These are phyloP conservation scores for Avahi laniger DNA, from an alignment of 2,797 vertebrate genomes.

Conservation along the genomic window DNA sequence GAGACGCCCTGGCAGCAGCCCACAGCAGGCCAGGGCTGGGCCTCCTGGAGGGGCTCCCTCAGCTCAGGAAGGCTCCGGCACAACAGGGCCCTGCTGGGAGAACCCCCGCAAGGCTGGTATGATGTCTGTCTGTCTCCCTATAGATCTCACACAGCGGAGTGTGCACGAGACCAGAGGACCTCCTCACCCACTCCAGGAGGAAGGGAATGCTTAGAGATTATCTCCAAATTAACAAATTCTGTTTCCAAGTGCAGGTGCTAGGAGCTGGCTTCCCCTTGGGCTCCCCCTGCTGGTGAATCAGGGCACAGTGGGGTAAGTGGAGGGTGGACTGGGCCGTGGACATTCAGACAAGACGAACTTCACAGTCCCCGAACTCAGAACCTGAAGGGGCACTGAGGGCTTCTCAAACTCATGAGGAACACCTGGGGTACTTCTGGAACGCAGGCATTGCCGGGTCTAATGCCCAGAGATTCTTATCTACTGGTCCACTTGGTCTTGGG, in stretches of 20 bases:
- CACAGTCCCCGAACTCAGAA: background rate
- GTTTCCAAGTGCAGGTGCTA: fast-evolving
- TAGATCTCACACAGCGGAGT: background rate
- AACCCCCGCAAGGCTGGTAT: background rate
- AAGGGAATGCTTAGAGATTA: background rate
- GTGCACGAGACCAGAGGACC: background rate
- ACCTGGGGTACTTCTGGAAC: background rate
- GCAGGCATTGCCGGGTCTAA: background rate
- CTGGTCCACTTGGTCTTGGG: background rate
- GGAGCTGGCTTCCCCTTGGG: slow-evolving; percentile 56
- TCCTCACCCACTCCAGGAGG: background rate
- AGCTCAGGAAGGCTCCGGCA: background rate
- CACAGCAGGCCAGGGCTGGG: too few relatives aligned
- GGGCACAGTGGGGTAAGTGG: background rate
- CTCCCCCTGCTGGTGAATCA: slow-evolving; percentile 78
- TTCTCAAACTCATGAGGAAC: background rate
- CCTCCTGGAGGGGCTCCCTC: background rate
- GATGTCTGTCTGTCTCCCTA: background rate
- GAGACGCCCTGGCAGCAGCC: background rate
- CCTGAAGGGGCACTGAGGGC: fast-evolving
- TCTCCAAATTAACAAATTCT: fast-evolving
- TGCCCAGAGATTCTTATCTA: background rate
- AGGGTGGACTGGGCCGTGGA: background rate
- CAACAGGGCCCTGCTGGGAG: background rate
- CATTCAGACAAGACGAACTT: background rate